Evolutionary conservation across 2,113 vertebrate species (phyloP), one percentile per base, ranked within the genome.

Genomic region (Mandrillus leucophaeus): DNA sequence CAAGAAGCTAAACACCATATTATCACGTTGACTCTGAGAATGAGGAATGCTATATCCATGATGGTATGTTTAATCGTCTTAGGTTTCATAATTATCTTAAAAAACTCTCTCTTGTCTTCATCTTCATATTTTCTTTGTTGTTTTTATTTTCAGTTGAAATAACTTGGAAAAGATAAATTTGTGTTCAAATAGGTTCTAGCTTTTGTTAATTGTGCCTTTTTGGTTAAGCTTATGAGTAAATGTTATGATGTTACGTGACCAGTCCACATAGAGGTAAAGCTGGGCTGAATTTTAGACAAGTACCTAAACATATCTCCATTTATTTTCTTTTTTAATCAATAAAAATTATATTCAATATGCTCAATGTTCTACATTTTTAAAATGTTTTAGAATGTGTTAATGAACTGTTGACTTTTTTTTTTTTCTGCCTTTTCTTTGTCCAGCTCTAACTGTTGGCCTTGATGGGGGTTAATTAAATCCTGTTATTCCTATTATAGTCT

Each of bases 121-220:
- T 16, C 40, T 25, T 66, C 20, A 22, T 78, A 61, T 59, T 93
- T 90, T 61, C 59, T 90, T 30, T 17, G n/a, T n/a, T 66, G 52
- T 50, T 88, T 75, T 59, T 55, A 86, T 35, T 90, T 97, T 96
- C 48, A 61, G 27, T n/a, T 52, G 52, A 93, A 75, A 32, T 95
- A 87, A 70, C 23, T 73, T 79, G 2, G 66, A 94, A 95, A 70
- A 85, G 59, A 32, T 35, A 91, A 40, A 82, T 38, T 55, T 80
- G 23, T 43, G 38, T 90, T 30, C 25, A 59, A 12, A 43, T 88
- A 76, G 48, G 83, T 20, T 32, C 30, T 7, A 70, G 32, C 2
- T 92, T 93, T 78, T 78, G 13, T 61, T 3, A 55, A 43, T 14
- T 73, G 23, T 64, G 25, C 40, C 38, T 87, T 75, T 45, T 11